Evolutionary conservation across 2,888 invertebrate genomes (phyloP).

Genomic region (Netelia fuscicornis): DNA sequence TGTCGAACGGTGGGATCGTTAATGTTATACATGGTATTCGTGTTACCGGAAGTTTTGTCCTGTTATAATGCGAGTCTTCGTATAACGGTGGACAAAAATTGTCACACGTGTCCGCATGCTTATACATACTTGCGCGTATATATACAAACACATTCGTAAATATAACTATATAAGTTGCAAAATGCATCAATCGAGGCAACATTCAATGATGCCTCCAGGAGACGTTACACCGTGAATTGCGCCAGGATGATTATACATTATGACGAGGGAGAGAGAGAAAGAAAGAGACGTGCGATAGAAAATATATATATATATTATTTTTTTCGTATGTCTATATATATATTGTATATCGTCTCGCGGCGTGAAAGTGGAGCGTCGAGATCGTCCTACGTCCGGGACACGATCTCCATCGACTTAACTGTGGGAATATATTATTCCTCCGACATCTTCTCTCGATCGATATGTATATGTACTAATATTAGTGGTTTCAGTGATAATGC

Average conservation of each 20-base stretch:
- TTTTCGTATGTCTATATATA: background rate
- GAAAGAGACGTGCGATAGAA: conserved; percentile 35
- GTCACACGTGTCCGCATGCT: conserved; percentile 54
- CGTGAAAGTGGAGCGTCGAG: conserved; percentile 64
- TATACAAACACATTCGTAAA: background rate
- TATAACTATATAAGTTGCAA: conserved; percentile 20
- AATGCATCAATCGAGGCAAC: conserved; percentile 43
- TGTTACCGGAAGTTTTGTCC: conserved; percentile 36
- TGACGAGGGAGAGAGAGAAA: conserved; percentile 20
- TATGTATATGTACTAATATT: conserved; percentile 5
- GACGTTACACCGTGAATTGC: conserved; percentile 47
- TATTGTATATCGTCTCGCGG: conserved; percentile 32
- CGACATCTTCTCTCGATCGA: conserved; percentile 24
- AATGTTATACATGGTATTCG: conserved; percentile 12
- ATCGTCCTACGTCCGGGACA: conserved; percentile 59
- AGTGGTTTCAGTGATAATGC: background rate
- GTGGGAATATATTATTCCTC: conserved; percentile 53
- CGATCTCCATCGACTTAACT: conserved; percentile 43
- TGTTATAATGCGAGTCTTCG: conserved; percentile 20
- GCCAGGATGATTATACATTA: conserved; percentile 59
- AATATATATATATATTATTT: conserved; percentile 1
- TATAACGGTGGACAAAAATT: conserved; percentile 58
- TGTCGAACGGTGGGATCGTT: conserved; percentile 34
- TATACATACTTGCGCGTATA: background rate
- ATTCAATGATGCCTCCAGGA: conserved; percentile 42